phyloP scores from a whole-genome alignment of 2,797 vertebrate genomes.

The Rhinella marina region DNA sequence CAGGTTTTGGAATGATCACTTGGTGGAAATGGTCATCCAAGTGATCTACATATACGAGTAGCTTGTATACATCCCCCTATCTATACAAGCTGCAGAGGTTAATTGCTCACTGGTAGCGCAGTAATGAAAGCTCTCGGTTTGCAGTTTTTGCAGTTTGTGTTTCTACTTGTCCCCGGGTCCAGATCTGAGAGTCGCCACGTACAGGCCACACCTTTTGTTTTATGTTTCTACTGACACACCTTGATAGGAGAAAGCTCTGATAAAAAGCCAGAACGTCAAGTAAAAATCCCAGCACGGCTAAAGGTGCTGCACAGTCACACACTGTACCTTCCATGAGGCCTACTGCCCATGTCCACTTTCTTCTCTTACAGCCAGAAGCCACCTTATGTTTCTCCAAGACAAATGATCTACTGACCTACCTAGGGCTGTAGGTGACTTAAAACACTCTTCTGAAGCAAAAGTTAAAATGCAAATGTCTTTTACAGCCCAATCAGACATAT shows the following conservation, averaged over 20 bases:
- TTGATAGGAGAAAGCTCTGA: not conserved
- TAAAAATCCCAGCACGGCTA: not conserved
- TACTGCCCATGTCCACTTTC: not conserved
- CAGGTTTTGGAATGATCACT: too few species aligned
- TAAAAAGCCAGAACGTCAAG: not conserved
- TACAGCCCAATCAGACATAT: not conserved
- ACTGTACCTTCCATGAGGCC: not conserved
- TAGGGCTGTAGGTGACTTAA: not conserved
- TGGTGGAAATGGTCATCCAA: not conserved
- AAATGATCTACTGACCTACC: not conserved
- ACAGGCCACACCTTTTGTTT: slow-evolving; percentile 34
- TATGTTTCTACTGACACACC: not conserved
- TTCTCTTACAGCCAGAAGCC: not conserved
- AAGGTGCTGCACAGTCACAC: not conserved
- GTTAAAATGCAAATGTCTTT: not conserved
- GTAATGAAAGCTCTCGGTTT: not conserved
- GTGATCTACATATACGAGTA: not conserved
- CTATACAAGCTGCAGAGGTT: not conserved
- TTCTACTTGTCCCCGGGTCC: not conserved
- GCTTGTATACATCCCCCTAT: not conserved
- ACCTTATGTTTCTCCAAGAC: not conserved
- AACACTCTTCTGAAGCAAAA: not conserved
- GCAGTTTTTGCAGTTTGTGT: not conserved
- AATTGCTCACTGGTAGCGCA: not conserved
- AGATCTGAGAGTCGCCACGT: not conserved